phyloP scores from a whole-genome alignment of 2,888 invertebrate species.

The Ochlodes sylvanus region DNA sequence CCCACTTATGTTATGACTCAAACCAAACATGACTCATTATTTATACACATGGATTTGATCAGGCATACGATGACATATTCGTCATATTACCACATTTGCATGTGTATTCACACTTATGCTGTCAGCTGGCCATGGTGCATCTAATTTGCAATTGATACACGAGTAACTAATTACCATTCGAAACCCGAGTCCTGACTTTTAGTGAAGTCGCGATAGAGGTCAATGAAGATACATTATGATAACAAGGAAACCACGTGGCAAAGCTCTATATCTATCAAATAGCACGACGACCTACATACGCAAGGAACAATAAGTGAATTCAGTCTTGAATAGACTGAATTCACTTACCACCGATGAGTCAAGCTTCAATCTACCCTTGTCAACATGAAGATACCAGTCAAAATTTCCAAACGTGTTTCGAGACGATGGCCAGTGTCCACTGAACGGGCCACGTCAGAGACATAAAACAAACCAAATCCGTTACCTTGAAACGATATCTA shows the following conservation, averaged over 20 bases:
- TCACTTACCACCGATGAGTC: constrained; percentile 26
- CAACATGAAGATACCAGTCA: neutral
- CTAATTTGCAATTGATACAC: too few species aligned
- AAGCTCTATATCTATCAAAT: neutral
- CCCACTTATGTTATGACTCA: too few species aligned
- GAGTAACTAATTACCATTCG: neutral
- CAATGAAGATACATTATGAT: neutral
- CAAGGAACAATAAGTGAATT: constrained; percentile 29
- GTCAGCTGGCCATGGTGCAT: too few species aligned
- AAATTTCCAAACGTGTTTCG: neutral
- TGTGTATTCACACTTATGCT: too few species aligned
- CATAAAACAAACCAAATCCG: constrained; percentile 48
- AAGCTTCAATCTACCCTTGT: neutral
- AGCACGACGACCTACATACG: constrained; percentile 32
- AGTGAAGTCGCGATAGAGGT: neutral
- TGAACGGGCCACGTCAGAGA: constrained; percentile 46
- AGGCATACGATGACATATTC: too few species aligned
- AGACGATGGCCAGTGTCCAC: constrained; percentile 27
- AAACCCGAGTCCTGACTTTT: neutral
- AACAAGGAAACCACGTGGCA: constrained; percentile 21
- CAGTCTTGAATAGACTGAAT: constrained; percentile 15
- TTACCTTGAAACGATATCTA: constrained; percentile 81
- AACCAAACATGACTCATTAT: too few species aligned
- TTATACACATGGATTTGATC: too few species aligned
- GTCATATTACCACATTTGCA: too few species aligned